These are phyloP conservation scores for Drosophila anomalata DNA, from an alignment of 2,888 invertebrate genomes.

Conservation along the genomic window DNA sequence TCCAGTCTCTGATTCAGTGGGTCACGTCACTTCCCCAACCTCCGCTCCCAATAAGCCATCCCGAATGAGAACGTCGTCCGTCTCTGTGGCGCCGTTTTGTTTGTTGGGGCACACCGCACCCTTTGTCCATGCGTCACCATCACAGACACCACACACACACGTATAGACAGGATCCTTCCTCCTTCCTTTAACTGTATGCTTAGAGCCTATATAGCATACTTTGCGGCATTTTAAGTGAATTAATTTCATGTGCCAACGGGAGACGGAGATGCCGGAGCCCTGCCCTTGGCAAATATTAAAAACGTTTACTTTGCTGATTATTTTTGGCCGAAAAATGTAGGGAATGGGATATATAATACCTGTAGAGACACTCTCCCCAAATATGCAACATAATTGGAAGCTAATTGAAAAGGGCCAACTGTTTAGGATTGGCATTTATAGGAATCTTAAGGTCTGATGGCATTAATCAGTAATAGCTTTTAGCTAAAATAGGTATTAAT, in stretches of 20 bases:
- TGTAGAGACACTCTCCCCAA: background rate
- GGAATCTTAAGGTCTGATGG: no score
- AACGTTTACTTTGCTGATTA: constrained; percentile 56
- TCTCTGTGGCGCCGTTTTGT: constrained; percentile 59
- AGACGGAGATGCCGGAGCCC: constrained; percentile 1
- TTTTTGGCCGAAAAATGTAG: constrained; percentile 8
- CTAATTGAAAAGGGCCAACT: background rate
- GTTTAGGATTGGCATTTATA: background rate
- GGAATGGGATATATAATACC: background rate
- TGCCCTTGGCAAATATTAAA: constrained; percentile 32
- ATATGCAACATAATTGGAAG: background rate
- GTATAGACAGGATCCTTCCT: constrained; percentile 15
- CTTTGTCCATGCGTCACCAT: constrained; percentile 48
- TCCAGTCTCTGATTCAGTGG: constrained; percentile 27
- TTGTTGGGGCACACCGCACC: constrained; percentile 43
- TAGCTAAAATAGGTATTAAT: no score
- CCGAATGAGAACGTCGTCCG: constrained; percentile 46
- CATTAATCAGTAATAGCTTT: no score
- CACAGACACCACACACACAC: constrained; percentile 10
- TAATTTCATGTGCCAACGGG: constrained; percentile 60
- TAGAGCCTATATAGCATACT: constrained; percentile 59
- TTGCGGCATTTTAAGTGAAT: constrained; percentile 69
- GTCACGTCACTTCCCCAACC: constrained; percentile 14
- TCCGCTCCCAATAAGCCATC: constrained; percentile 39
- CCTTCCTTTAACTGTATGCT: constrained; percentile 10